Evolutionary conservation across 2,797 vertebrate genomes (phyloP).

Genomic region (Tauraco hartlaubi): DNA sequence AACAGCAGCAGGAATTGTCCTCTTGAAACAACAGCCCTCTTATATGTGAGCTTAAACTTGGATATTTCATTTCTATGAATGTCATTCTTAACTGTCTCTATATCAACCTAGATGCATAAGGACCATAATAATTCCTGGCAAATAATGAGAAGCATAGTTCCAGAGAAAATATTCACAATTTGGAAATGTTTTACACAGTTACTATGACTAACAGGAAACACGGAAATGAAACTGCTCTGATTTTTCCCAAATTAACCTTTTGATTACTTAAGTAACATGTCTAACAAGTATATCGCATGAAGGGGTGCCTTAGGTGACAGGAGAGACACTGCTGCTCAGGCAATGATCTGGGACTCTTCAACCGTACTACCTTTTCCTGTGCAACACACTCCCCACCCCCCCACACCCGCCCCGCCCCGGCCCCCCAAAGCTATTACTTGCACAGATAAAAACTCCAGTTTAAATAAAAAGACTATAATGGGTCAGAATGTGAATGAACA

Average conservation of each 20-base stretch:
- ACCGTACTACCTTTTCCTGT: neutral
- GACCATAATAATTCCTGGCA: constrained; percentile 16
- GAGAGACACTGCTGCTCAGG: neutral
- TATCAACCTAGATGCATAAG: constrained; percentile 2
- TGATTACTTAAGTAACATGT: neutral
- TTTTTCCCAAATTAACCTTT: constrained; percentile 2
- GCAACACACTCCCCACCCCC: too few species aligned
- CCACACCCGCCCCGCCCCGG: accelerated
- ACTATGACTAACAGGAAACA: neutral
- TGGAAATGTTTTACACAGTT: neutral
- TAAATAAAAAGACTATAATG: neutral
- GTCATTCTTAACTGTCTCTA: neutral
- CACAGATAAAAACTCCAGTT: neutral
- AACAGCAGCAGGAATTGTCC: constrained; percentile 10
- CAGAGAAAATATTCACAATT: neutral
- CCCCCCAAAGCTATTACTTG: neutral
- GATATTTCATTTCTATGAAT: constrained; percentile 3
- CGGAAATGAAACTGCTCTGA: neutral
- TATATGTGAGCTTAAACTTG: neutral
- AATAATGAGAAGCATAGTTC: neutral
- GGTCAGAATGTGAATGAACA: neutral
- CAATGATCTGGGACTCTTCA: neutral
- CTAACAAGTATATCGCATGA: neutral
- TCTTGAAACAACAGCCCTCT: neutral
- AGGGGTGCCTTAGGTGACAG: neutral